Conservation (phyloP, 2,888 invertebrate genomes). For the Cheilosia vernalis region DNA sequence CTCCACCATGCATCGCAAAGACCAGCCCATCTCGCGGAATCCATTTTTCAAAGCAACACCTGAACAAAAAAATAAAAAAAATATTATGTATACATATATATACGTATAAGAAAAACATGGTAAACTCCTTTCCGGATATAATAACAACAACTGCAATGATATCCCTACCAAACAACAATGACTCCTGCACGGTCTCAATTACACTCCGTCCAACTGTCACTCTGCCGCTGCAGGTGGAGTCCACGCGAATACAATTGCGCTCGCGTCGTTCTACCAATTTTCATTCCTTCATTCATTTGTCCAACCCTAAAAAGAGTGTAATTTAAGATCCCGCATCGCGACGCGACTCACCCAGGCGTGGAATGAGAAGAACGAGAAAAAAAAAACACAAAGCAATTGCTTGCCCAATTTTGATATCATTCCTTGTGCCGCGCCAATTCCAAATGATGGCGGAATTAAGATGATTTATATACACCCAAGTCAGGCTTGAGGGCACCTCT, state of each 20-base stretch:
- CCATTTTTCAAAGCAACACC: constrained; percentile 52
- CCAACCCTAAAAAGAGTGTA: constrained; percentile 58
- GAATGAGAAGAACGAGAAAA: not conserved
- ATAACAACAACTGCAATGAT: constrained; percentile 45
- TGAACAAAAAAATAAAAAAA: constrained; percentile 8
- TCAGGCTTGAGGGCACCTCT: constrained; percentile 32
- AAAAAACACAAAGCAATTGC: constrained; percentile 22
- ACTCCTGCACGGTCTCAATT: constrained; percentile 63
- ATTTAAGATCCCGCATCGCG: constrained; percentile 50
- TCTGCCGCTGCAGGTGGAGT: constrained; percentile 73
- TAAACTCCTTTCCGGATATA: constrained; percentile 65
- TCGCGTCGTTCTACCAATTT: constrained; percentile 57
- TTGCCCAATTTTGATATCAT: constrained; percentile 46
- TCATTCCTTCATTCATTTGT: constrained; percentile 59
- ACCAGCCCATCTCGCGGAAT: constrained; percentile 60
- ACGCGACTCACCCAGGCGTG: constrained; percentile 3
- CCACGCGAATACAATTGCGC: constrained; percentile 53
- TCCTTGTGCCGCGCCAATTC: constrained; percentile 36
- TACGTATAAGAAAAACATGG: constrained; percentile 1
- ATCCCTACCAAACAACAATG: constrained; percentile 38
- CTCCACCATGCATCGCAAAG: constrained; percentile 7
- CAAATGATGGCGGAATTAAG: constrained; percentile 72
- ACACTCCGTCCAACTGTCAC: constrained; percentile 70
- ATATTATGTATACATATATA: too few relatives aligned
- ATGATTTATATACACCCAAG: constrained; percentile 59